A percentile compares a stretch with the other conserved stretches of the same genome.
Conservation (phyloP, 2,113 vertebrate species). For the Macrotis lagotis region DNA sequence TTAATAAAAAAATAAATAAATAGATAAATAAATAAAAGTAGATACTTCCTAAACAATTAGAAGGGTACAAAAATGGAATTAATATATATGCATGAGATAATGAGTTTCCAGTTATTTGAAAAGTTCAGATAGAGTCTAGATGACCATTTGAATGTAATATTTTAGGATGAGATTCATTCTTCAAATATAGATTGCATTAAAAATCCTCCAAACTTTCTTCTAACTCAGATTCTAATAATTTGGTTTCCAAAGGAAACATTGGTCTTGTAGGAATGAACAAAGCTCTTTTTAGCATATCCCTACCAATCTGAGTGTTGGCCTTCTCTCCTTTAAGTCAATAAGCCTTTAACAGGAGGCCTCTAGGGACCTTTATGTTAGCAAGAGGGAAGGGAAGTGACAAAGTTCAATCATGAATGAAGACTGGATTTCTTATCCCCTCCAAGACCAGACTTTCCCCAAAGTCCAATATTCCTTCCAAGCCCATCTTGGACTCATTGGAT, state of each 20-base stretch:
- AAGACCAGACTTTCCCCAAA: background rate
- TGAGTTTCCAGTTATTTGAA: background rate
- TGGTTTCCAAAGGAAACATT: background rate
- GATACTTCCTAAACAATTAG: background rate
- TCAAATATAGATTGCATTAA: background rate
- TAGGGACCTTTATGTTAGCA: background rate
- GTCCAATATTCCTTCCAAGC: background rate
- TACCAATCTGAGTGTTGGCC: background rate
- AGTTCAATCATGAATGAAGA: background rate
- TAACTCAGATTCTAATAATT: background rate
- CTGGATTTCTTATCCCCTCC: background rate
- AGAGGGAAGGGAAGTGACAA: background rate
- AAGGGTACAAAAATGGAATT: background rate
- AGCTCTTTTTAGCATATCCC: background rate
- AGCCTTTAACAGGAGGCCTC: background rate
- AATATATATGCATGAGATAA: background rate
- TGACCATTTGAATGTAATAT: background rate
- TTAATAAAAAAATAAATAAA: too few relatives aligned
- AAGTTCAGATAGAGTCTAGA: background rate
- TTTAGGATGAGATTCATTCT: background rate
- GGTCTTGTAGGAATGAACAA: background rate
- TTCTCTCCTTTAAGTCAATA: background rate
- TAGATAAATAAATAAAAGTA: background rate
- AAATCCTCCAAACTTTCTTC: background rate
- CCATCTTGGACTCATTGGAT: background rate